Conservation (phyloP, 2,113 vertebrate species). For the Seriola aureovittata region DNA sequence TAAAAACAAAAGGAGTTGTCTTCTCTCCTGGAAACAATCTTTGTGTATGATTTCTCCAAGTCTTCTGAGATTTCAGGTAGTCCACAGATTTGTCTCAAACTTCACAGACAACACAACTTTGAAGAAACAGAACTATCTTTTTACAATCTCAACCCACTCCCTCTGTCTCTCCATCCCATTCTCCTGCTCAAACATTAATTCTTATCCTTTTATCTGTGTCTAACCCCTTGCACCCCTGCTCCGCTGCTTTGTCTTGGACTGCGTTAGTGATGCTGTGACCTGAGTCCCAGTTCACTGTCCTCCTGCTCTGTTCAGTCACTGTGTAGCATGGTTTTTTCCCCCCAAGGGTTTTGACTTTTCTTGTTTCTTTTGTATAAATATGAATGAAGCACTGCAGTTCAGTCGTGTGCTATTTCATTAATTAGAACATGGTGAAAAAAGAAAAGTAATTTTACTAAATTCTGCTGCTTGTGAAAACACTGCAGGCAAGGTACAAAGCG, state of each 20-base stretch:
- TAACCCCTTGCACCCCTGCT: neutral
- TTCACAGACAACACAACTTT: neutral
- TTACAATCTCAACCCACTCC: neutral
- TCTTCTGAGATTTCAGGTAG: neutral
- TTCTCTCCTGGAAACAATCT: neutral
- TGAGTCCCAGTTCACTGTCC: conserved; percentile 22
- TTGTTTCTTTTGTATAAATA: conserved; percentile 67
- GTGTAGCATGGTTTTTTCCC: conserved; percentile 18
- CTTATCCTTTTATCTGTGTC: neutral
- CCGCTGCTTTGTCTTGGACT: neutral
- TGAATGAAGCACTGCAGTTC: conserved; percentile 66
- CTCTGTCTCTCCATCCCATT: neutral
- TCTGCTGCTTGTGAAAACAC: conserved; percentile 72
- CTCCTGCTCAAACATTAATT: neutral
- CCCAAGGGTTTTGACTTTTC: conserved; percentile 40
- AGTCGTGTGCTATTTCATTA: conserved; percentile 67
- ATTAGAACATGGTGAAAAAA: conserved; percentile 66
- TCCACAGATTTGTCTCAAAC: neutral
- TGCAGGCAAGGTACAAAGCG: conserved; percentile 59
- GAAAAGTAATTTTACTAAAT: conserved; percentile 47
- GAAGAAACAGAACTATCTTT: conserved; percentile 16
- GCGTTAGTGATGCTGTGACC: conserved; percentile 34
- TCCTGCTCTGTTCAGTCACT: conserved; percentile 36
- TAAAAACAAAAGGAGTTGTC: neutral
- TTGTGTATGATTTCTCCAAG: neutral